Base-by-base conservation (phyloP, 2,113 vertebrate genomes). In the Helogale parvula region DNA sequence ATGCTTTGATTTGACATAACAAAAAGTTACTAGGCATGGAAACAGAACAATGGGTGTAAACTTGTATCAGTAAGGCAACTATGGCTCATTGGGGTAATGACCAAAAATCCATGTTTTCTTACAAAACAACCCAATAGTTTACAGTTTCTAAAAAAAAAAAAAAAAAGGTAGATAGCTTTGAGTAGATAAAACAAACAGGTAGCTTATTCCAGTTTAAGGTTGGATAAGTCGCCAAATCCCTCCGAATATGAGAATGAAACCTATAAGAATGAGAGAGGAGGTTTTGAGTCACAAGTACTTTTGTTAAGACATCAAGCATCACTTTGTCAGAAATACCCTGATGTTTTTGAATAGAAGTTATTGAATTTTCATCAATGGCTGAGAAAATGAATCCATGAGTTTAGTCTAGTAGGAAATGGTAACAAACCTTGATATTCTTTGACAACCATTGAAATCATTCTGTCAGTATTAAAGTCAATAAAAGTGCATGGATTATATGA, bases 241-340 rank as follows among this genome's bases (percentile, higher is more conserved):
- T 97, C 66, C 92, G 77, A 92, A 76, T 88, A 79, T n/a, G 54
- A 52, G 12, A 87, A 93, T 79, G 17, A 80, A 94, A 72, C 72
- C 68, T 74, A 52, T 57, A 16, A 68, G n/a, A 13, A 69, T 21
- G 5, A 88, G 7, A n/a, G 5, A 92, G 4, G 11, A 92, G 29
- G 14, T 88, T 95, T 92, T 74, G 11, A 90, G 52, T 57, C 3
- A 77, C 6, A 77, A 77, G 14, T 77, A 57, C 45, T 63, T 81
- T 90, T 83, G 38, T 87, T 83, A 94, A 93, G 52, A 54, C 21
- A 84, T 72, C 50, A 65, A 80, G 92, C 2, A 79, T 69, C 54
- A 65, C 23, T 87, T 84, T 83, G 80, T 79, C 74, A 71, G n/a
- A 90, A 90, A 72, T 1, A 69, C 87, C 27, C 21, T 90, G n/a